Conservation (phyloP, 2,888 invertebrate species). For the Temnothorax unifasciatus region DNA sequence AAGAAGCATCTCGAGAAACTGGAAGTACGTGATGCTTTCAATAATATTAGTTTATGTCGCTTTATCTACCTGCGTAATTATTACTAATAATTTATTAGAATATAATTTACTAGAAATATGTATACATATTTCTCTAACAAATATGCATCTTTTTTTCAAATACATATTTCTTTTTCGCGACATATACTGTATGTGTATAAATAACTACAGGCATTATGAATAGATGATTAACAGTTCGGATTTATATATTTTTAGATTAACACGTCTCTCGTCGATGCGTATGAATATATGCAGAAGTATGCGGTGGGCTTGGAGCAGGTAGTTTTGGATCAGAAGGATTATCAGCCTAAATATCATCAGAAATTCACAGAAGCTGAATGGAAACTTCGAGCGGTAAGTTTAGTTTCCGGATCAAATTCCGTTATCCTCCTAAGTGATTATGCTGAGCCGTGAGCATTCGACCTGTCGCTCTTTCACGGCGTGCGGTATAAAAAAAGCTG, state of each 20-base stretch:
- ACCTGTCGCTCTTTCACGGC: background rate
- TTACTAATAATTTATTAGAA: background rate
- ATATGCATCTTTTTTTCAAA: background rate
- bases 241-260: slow-evolving; percentile 86
- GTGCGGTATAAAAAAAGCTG: background rate
- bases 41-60: slow-evolving; percentile 37
- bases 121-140: background rate
- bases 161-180: background rate
- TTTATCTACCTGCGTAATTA: slow-evolving; percentile 15
- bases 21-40: slow-evolving; percentile 85
- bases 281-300: slow-evolving; percentile 90
- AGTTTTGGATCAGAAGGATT: slow-evolving; percentile 88
- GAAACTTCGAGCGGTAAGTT: slow-evolving; percentile 88
- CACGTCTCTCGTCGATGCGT: slow-evolving; percentile 88
- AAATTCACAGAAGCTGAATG: slow-evolving; percentile 89
- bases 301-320: slow-evolving; percentile 91
- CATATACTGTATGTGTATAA: background rate
- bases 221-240: background rate
- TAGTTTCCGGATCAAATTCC: slow-evolving; percentile 30
- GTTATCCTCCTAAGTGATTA: slow-evolving; percentile 33
- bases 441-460: background rate
- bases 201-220: background rate
- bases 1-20: slow-evolving; percentile 85
- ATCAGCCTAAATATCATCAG: slow-evolving; percentile 80
- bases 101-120: background rate